Base-by-base conservation (phyloP, 2,797 vertebrate species). In the Etheostoma nigrum region DNA sequence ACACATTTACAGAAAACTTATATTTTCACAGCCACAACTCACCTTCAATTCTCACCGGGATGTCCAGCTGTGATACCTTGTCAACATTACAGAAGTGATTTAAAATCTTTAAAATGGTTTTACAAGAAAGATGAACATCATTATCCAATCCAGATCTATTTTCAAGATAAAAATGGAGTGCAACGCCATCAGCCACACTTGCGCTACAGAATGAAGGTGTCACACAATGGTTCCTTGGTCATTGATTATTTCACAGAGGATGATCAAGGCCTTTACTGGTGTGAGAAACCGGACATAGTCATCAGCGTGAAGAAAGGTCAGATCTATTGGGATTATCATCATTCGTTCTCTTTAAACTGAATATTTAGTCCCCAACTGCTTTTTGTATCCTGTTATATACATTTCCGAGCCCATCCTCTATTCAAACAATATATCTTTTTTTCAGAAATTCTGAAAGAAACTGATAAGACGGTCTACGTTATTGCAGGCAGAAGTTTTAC, bases 211-310 rank as follows among this genome's bases (percentile, higher is more conserved):
- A 47, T 23, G 14, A 54, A 0, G 0, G 5, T 71, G 14, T 0
- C 0, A 0, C 1, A 0, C 1, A 45, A 80, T 44, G 25, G 13
- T 51, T 79, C 84, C n/a, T 80, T 94, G 74, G 14, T 86, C 30
- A 92, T 94, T 18, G 4, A 10, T 6, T 0, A 1, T 58, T 79
- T 93, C 14, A 81, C 30, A 44, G 74, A 88, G 18, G 12, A 72
- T 0, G 12, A 90, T 67, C 49, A 87, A 70, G 93, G 93, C 21
- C 36, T 47, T 7, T 94, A 94, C 81, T 74, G 67, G 55, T 94
- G 93, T 85, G 23, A 85, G 76, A 15, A 40, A 11, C 3, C 3
- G 10, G 1, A 0, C 4, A 44, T 16, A 33, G 33, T 64, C 57
- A 14, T 82, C 67, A 66, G 18, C 7, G 53, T 91, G 18, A 60